Evolutionary conservation across 1,140 invertebrate genomes (phyloP).

Genomic region (Penaeus chinensis): DNA sequence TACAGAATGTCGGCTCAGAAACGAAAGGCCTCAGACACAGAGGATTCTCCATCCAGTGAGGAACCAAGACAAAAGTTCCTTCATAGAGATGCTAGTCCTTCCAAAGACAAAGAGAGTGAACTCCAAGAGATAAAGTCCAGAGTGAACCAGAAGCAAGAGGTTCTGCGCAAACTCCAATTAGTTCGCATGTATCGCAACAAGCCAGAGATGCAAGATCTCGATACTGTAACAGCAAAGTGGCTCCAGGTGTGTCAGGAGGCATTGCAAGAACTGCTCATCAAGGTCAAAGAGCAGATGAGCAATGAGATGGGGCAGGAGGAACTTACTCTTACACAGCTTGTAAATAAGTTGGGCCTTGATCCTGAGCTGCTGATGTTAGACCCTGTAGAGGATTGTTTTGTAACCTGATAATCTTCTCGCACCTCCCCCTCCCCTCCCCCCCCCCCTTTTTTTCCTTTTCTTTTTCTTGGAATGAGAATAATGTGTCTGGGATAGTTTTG

Average conservation of each 20-base stretch:
- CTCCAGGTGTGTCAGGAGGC: constrained; percentile 43
- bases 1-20: no score
- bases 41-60: no score
- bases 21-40: no score
- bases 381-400: constrained; percentile 39
- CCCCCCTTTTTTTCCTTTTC: no score
- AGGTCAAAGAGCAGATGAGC: constrained; percentile 6
- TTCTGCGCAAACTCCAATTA: constrained; percentile 30
- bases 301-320: constrained; percentile 23
- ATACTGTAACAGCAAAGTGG: constrained; percentile 35
- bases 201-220: constrained; percentile 42
- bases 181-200: constrained; percentile 47
- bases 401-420: neutral
- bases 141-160: constrained; percentile 40
- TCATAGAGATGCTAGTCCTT: no score
- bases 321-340: constrained; percentile 25
- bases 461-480: no score
- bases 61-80: no score
- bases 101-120: neutral
- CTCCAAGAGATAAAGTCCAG: constrained; percentile 12
- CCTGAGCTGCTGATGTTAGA: constrained; percentile 22
- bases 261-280: constrained; percentile 32
- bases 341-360: constrained; percentile 44
- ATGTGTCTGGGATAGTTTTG: no score
- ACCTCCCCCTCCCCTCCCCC: no score